A percentile compares a stretch with the other conserved stretches of the same genome.
Conservation (phyloP, 92 coral and sea anemone genomes). For the Hydrozoanthus gracilis region DNA sequence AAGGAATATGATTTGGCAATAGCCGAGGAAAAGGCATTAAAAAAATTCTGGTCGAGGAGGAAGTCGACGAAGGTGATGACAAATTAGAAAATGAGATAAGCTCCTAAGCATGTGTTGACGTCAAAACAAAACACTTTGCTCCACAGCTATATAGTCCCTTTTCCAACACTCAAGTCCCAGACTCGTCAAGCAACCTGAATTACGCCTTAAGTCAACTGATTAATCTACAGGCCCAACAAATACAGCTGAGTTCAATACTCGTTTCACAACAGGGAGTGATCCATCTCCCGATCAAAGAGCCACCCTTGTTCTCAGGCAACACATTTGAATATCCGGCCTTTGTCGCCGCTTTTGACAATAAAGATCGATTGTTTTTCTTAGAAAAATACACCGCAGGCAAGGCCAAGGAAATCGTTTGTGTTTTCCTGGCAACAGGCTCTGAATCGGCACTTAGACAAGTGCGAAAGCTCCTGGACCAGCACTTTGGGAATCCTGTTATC, state of each 20-base stretch:
- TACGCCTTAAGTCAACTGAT: constrained; percentile 42
- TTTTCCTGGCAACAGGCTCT: constrained; percentile 60
- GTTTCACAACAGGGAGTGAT: constrained; percentile 51
- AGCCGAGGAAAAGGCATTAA: constrained; percentile 35
- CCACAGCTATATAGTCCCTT: background rate
- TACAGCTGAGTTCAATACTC: constrained; percentile 52
- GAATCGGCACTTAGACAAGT: constrained; percentile 65
- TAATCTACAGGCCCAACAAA: constrained; percentile 32
- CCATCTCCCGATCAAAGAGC: constrained; percentile 64
- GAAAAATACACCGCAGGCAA: constrained; percentile 75
- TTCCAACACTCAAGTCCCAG: background rate
- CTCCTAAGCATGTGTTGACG: no score
- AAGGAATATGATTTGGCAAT: constrained; percentile 44
- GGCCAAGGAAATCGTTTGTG: constrained; percentile 65
- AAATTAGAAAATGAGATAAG: no score
- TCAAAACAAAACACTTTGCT: constrained; percentile 1
- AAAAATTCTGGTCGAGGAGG: constrained; percentile 17
- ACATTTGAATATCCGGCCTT: constrained; percentile 48
- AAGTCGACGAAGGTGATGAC: no score
- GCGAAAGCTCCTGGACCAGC: constrained; percentile 62
- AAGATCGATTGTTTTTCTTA: constrained; percentile 61
- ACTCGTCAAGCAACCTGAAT: background rate
- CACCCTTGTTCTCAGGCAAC: constrained; percentile 58
- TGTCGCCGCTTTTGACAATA: constrained; percentile 53
- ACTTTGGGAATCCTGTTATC: constrained; percentile 72